Evolutionary conservation across 2,113 vertebrate genomes (phyloP).

Genomic region (Callaeas wilsoni): DNA sequence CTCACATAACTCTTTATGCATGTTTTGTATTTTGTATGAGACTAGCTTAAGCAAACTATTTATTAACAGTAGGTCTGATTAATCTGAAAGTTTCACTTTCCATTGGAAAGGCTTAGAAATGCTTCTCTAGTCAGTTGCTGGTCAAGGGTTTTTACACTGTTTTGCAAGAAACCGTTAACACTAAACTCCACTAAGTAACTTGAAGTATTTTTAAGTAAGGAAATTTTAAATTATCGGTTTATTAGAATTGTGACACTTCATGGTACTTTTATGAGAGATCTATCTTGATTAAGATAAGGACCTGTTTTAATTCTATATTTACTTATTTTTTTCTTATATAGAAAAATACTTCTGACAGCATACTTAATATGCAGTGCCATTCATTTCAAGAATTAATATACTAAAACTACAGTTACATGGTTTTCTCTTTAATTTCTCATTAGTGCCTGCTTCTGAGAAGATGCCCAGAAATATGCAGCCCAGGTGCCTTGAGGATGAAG

Average conservation of each 20-base stretch:
- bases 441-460: constrained; percentile 85
- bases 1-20: background rate
- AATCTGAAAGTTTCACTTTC: background rate
- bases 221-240: background rate
- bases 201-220: background rate
- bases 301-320: background rate
- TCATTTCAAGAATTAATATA: background rate
- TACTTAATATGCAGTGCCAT: background rate
- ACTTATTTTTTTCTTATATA: background rate
- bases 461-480: constrained; percentile 86
- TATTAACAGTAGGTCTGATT: background rate
- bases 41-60: background rate
- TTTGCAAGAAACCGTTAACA: background rate
- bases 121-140: background rate
- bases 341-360: background rate
- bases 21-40: background rate
- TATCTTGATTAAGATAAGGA: background rate
- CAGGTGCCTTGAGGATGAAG: constrained; percentile 93
- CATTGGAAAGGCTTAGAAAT: background rate
- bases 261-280: background rate
- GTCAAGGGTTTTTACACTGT: background rate
- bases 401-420: background rate
- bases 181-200: background rate
- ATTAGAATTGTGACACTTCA: background rate
- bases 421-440: background rate